Base-by-base conservation (phyloP, 92 coral and sea anemone genomes). In the Galaxea fascicularis region DNA sequence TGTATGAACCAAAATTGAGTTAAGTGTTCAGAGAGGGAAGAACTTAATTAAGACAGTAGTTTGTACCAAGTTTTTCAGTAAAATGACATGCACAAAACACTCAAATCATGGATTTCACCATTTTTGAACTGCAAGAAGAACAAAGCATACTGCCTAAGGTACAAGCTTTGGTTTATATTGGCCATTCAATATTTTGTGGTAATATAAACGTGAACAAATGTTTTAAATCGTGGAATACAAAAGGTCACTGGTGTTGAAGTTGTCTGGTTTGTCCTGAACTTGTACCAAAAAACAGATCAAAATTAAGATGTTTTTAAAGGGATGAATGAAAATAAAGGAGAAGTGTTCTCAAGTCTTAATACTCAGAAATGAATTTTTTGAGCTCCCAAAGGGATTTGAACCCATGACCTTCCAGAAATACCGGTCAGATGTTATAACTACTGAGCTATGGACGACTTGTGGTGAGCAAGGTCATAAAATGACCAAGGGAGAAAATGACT, bases 21-120 rank as follows among this genome's bases (percentile, higher is more conserved):
- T 26, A 58, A 82, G 91, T 75, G 76, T 88, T 75, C 22, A 64
- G 65, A 45, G 18, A n/a, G 91, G 91, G 14, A 88, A 82, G 49
- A 71, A 69, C 76, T 54, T 66, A 29, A 35, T 82, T 71, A 69
- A 78, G 54, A 78, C 67, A 18, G 69, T 64, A 22, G 44, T 64
- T 64, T 64, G 69, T 64, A 64, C 69, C 69, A 64, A 64, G 69
- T 64, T 27, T 64, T 64, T 64, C 69, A 64, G 69, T 64, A 64
- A 64, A 64, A 64, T 64, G 69, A 64, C 69, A 64, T 18, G 69
- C 69, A 64, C 69, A 27, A 64, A 64, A 64, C 69, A 64, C 69
- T 64, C 69, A 64, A 64, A 64, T 64, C 69, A 64, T 64, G 69
- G 69, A 64, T 27, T 64, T 64, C 69, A 64, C 69, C 69, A 64